A percentile compares a stretch with the other conserved stretches of the same genome.
Conservation (phyloP, 30 jellyfish, hydroid and myxozoan genomes). For the Aurelia sp. region DNA sequence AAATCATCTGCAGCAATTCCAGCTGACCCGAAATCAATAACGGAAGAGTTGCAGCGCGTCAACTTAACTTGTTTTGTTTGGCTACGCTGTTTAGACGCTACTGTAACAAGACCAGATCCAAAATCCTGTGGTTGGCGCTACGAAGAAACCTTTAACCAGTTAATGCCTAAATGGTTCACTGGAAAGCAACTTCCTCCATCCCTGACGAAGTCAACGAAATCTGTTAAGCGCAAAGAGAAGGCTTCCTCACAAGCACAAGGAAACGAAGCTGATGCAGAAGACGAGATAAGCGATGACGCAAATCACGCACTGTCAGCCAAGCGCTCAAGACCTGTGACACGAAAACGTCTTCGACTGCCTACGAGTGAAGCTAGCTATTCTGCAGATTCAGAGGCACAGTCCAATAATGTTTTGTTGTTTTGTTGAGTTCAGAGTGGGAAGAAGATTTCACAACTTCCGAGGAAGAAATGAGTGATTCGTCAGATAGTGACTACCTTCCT, state of each 20-base stretch:
- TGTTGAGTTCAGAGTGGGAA: neutral
- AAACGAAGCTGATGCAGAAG: constrained; percentile 39
- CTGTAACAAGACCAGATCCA: constrained; percentile 17
- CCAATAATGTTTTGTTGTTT: neutral
- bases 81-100: constrained; percentile 17
- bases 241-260: constrained; percentile 42
- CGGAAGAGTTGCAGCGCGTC: constrained; percentile 26
- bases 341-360: too few relatives aligned
- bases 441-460: too few relatives aligned
- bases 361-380: neutral
- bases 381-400: constrained; percentile 11
- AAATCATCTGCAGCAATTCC: constrained; percentile 25
- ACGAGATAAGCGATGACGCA: constrained; percentile 18
- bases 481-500: too few relatives aligned
- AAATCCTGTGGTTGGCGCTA: constrained; percentile 14
- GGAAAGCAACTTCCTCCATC: too few relatives aligned
- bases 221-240: neutral
- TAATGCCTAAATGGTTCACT: too few relatives aligned
- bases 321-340: too few relatives aligned
- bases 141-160: neutral
- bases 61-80: constrained; percentile 30
- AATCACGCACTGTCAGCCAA: too few relatives aligned
- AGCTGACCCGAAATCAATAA: too few relatives aligned
- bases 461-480: too few relatives aligned
- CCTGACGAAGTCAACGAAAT: too few relatives aligned